A percentile compares a stretch with the other conserved stretches of the same genome.
phyloP scores from a whole-genome alignment of 2,113 vertebrate genomes.

The Loxodonta africana region DNA sequence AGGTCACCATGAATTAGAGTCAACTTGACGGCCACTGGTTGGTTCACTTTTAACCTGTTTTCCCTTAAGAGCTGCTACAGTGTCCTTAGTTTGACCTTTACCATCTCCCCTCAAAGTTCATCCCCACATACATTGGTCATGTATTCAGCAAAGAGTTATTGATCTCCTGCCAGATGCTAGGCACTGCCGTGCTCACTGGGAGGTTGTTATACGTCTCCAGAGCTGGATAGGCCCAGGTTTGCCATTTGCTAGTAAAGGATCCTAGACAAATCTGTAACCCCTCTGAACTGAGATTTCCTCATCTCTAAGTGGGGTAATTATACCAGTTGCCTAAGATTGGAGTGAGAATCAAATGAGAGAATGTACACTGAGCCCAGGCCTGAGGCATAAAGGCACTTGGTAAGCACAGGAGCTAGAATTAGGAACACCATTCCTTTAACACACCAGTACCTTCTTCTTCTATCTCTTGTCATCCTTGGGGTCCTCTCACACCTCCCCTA shows the following conservation, averaged over 20 bases:
- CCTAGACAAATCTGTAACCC: neutral
- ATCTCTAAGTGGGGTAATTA: neutral
- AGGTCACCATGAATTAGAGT: neutral
- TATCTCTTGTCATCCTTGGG: neutral
- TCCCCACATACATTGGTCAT: slow-evolving; percentile 41
- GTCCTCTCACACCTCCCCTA: neutral
- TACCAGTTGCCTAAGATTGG: neutral
- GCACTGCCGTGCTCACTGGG: neutral
- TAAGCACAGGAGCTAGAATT: neutral
- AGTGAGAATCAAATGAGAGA: neutral
- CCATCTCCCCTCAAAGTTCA: slow-evolving; percentile 61
- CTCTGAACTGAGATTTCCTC: neutral
- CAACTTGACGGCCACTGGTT: neutral
- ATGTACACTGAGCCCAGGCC: neutral
- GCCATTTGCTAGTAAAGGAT: neutral
- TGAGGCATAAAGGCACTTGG: neutral
- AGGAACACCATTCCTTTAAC: neutral
- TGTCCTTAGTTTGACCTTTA: slow-evolving; percentile 59
- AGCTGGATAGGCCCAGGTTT: neutral
- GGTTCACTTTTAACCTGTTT: slow-evolving; percentile 70
- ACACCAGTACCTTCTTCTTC: neutral
- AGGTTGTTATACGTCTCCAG: neutral
- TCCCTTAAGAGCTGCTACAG: slow-evolving; percentile 37
- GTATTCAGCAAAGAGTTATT: slow-evolving; percentile 67
- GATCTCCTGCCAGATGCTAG: neutral